phyloP scores from a whole-genome alignment of 2,797 vertebrate genomes.

The Alcedo quadribrachys region DNA sequence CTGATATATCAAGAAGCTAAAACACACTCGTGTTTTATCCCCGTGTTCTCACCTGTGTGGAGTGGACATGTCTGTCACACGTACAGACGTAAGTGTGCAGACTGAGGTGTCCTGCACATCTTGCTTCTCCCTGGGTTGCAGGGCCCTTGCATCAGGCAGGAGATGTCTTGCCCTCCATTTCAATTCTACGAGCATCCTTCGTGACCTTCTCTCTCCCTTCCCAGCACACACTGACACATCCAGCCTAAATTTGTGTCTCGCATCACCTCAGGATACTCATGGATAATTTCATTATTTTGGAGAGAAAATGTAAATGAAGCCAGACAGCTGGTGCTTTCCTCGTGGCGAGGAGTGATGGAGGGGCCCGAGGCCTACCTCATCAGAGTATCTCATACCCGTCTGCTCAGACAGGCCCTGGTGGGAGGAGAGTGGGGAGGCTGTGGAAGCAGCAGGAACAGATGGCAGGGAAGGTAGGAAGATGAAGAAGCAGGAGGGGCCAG shows the following conservation, averaged over 20 bases:
- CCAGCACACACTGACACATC: slow-evolving; percentile 81
- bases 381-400: slow-evolving; percentile 83
- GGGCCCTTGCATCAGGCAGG: background rate
- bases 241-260: slow-evolving; percentile 83
- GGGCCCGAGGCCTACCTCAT: slow-evolving; percentile 86
- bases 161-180: slow-evolving; percentile 44
- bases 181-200: slow-evolving; percentile 45
- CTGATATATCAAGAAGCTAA: background rate
- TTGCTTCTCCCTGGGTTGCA: background rate
- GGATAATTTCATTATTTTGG: slow-evolving; percentile 98
- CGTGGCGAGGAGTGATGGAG: slow-evolving; percentile 89
- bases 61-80: accelerated
- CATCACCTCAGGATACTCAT: slow-evolving; percentile 97
- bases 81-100: accelerated
- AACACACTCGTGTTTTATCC: accelerated
- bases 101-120: background rate
- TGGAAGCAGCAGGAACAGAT: slow-evolving; percentile 87
- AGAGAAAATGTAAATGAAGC: slow-evolving; percentile 95
- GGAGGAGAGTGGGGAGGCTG: slow-evolving; percentile 79
- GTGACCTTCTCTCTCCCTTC: slow-evolving; percentile 82
- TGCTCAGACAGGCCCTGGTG: slow-evolving; percentile 85
- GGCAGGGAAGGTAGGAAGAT: slow-evolving; percentile 78
- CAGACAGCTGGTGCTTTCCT: slow-evolving; percentile 95
- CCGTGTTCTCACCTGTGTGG: accelerated
- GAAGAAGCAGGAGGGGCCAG: slow-evolving; percentile 67